A percentile compares a stretch with the other conserved stretches of the same genome.
These are phyloP conservation scores for Diplodus sargus DNA, from an alignment of 2,797 vertebrate species.

Conservation along the genomic window DNA sequence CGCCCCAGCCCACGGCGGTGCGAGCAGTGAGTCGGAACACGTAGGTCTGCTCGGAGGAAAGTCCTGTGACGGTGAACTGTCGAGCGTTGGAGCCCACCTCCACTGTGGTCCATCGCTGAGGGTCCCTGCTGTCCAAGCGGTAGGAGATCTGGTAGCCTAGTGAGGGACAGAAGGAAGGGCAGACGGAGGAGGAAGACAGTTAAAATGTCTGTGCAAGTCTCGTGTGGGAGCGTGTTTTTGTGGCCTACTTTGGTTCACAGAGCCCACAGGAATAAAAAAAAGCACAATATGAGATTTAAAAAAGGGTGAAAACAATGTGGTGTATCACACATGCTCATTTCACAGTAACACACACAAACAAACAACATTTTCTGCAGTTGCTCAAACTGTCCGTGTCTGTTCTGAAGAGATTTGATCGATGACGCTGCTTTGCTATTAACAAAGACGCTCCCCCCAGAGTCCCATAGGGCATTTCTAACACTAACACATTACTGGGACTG, in stretches of 20 bases:
- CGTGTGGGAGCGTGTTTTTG: conserved; percentile 15
- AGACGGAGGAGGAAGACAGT: conserved; percentile 18
- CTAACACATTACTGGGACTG: too few relatives aligned
- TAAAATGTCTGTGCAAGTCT: conserved; percentile 18
- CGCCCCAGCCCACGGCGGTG: conserved; percentile 94
- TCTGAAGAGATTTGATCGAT: conserved; percentile 34
- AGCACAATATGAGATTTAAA: conserved; percentile 25
- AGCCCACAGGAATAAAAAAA: conserved; percentile 46
- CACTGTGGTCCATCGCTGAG: conserved; percentile 92
- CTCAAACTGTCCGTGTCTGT: conserved; percentile 40
- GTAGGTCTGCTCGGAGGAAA: conserved; percentile 90
- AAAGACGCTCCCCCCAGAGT: too few relatives aligned
- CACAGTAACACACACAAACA: conserved; percentile 8
- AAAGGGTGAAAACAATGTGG: conserved; percentile 22
- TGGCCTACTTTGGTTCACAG: conserved; percentile 50
- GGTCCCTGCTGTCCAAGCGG: conserved; percentile 90
- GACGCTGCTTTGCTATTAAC: not conserved
- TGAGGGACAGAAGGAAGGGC: conserved; percentile 24
- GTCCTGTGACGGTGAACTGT: conserved; percentile 92
- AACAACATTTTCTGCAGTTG: conserved; percentile 18
- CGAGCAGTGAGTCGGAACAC: conserved; percentile 91
- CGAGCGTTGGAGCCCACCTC: conserved; percentile 92
- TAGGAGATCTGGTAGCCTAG: conserved; percentile 96
- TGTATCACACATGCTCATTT: conserved; percentile 1
- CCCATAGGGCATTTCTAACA: too few relatives aligned